These are phyloP conservation scores for Nannobrachium achirus DNA, from an alignment of 2,113 vertebrate genomes.

Conservation along the genomic window DNA sequence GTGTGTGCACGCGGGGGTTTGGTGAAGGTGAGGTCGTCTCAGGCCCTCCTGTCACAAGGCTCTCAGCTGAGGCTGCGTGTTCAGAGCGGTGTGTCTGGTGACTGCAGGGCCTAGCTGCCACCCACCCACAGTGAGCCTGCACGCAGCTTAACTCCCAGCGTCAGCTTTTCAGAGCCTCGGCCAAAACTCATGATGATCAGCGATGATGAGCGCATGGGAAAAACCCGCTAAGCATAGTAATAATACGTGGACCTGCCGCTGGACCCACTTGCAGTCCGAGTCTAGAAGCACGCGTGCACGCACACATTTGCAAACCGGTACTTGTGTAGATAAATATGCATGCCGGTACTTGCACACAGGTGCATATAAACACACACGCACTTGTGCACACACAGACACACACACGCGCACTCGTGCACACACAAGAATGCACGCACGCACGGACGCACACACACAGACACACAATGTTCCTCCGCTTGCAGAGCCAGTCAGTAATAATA, in stretches of 20 bases:
- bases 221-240: conserved; percentile 22
- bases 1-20: too few relatives aligned
- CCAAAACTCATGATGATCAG: conserved; percentile 58
- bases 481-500: conserved; percentile 41
- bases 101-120: conserved; percentile 45
- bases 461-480: conserved; percentile 21
- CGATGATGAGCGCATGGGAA: conserved; percentile 58
- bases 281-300: not conserved
- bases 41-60: conserved; percentile 61
- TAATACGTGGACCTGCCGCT: not conserved
- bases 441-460: not conserved
- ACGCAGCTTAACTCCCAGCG: conserved; percentile 46
- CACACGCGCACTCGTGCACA: conserved; percentile 4
- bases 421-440: not conserved
- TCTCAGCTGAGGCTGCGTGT: conserved; percentile 65
- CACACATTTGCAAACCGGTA: too few relatives aligned
- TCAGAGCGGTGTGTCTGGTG: conserved; percentile 46
- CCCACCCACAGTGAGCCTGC: conserved; percentile 56
- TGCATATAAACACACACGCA: conserved; percentile 9
- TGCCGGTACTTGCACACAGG: too few relatives aligned
- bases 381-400: not conserved
- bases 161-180: conserved; percentile 49
- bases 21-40: conserved; percentile 48
- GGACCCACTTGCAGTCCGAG: not conserved
- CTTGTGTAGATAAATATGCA: too few relatives aligned